Evolutionary conservation across 1,140 invertebrate genomes (phyloP).

Genomic region (Listronotus oregonensis): DNA sequence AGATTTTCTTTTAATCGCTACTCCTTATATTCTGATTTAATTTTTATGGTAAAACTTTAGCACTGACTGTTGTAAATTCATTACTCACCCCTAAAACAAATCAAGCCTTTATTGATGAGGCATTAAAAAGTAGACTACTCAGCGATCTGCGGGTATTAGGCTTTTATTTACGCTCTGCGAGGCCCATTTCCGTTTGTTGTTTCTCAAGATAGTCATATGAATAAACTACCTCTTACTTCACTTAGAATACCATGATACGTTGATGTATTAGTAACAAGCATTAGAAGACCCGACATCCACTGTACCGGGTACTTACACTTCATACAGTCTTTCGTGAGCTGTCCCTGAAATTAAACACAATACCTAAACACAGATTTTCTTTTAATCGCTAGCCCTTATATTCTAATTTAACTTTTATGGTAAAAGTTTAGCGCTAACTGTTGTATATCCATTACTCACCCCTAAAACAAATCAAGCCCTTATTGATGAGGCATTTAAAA

Average conservation of each 20-base stretch:
- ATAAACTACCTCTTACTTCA: too few relatives aligned
- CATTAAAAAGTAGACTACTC: constrained; percentile 25
- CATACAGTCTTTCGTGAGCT: too few relatives aligned
- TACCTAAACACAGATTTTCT: too few relatives aligned
- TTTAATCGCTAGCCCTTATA: too few relatives aligned
- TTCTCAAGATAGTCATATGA: constrained; percentile 34
- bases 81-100: constrained; percentile 24
- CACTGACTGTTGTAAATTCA: neutral
- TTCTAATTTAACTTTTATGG: constrained; percentile 1
- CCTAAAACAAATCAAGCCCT: constrained; percentile 15
- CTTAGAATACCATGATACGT: too few relatives aligned
- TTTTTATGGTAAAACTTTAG: constrained; percentile 8
- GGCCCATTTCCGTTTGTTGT: constrained; percentile 28
- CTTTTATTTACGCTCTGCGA: constrained; percentile 35
- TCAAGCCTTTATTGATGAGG: constrained; percentile 13
- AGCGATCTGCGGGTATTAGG: constrained; percentile 44
- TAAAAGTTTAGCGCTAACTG: constrained; percentile 6
- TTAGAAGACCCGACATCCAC: too few relatives aligned
- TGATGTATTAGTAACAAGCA: too few relatives aligned
- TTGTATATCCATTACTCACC: constrained; percentile 11
- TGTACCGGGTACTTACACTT: too few relatives aligned
- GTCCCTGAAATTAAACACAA: too few relatives aligned
- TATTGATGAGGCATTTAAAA: constrained; percentile 26
- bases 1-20: too few relatives aligned
- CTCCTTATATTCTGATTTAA: neutral